Base-by-base conservation (phyloP, 37 sponge, comb jelly and placozoan species). In the Spongilla lacustris region DNA sequence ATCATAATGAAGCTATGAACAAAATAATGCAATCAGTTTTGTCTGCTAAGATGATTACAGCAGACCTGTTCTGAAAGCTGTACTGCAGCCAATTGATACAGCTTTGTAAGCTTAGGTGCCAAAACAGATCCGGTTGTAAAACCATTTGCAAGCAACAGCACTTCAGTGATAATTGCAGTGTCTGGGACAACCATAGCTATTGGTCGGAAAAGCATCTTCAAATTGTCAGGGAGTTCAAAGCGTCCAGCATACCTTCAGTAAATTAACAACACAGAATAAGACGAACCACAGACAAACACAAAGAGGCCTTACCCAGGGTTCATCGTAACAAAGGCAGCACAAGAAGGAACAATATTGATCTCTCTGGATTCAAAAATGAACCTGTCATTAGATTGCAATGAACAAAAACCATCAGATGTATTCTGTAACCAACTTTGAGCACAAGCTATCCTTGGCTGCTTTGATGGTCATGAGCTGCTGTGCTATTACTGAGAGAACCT, bases 111-210 rank as follows among this genome's bases (percentile, higher is more conserved):
- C 67, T 95, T 95, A 17, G 49, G 79, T 28, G 90, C 85, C 28
- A 95, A 78, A 22, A 26, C 67, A 11, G 90, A 68, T 41, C 93
- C 96, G 50, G 73, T 78, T 8, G 84, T 76, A 74, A 95, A 95
- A n/a, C 96, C 92, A 58, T 81, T 66, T 21, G 93, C 78, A 81
- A 85, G 87, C 49, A 95, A 91, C 34, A 95, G 68, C 30, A 95
- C 89, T 75, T 95, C 91, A 2, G 81, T 35, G 23, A 95, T 92
- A 30, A 87, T 49, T 36, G 73, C 85, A 21, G 79, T 80, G 76
- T 95, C 96, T 14, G 96, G 93, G 0, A 84, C 69, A 48, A 88
- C 90, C 96, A 95, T 95, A 31, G 96, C 93, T 11, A 92, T 81
- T 11, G 96, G 96, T 37, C 96, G 76, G 83, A 95, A 90, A 67